phyloP scores from a whole-genome alignment of 2,888 invertebrate genomes.

The Trachelus stipa region DNA sequence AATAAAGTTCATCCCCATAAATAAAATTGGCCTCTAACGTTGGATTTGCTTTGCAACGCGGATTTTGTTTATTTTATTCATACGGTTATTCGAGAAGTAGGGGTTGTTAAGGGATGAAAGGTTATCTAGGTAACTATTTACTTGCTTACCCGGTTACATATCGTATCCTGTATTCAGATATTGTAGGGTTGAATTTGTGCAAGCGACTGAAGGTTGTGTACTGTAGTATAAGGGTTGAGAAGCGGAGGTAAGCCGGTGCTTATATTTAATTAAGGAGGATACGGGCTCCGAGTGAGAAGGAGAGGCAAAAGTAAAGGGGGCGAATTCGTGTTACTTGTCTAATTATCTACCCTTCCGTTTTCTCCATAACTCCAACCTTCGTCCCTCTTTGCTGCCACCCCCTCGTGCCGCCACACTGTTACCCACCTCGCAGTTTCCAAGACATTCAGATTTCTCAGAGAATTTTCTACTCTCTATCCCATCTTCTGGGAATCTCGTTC shows the following conservation, averaged over 20 bases:
- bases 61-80: no score
- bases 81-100: no score
- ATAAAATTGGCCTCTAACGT: no score
- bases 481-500: neutral
- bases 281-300: constrained; percentile 40
- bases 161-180: no score
- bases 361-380: constrained; percentile 20
- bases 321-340: constrained; percentile 58
- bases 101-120: no score
- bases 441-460: no score
- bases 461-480: no score
- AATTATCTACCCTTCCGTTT: constrained; percentile 53
- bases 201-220: constrained; percentile 13
- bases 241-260: constrained; percentile 54
- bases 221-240: constrained; percentile 34
- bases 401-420: constrained; percentile 18
- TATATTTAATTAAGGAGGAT: constrained; percentile 62
- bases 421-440: constrained; percentile 3
- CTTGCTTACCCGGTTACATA: no score
- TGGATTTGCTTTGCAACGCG: no score
- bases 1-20: no score
- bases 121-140: no score
- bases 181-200: constrained; percentile 1
- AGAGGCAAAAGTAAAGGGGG: constrained; percentile 20
- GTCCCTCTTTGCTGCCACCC: constrained; percentile 36